Base-by-base conservation (phyloP, 2,888 invertebrate genomes). In the Andrena haemorrhoa region DNA sequence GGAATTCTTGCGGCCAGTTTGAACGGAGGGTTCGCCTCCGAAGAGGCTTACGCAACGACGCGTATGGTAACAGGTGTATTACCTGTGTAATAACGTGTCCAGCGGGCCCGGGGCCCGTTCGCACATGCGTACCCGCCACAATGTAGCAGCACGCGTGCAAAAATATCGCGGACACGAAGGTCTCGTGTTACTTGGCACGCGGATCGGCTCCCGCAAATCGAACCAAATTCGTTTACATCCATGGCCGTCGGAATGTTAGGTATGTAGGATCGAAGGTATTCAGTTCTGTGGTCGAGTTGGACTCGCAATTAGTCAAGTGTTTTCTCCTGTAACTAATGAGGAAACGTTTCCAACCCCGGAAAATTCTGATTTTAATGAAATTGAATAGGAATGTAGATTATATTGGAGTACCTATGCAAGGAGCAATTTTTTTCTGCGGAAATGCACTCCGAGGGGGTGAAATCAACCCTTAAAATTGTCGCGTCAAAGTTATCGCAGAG, bases 1-100 rank as follows among this genome's bases (percentile, higher is more conserved):
- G 90, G 91, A 92, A 91, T 92, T 91, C 90, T 90, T 90, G 88
- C 88, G 89, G 89, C 87, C 89, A 88, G 89, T 86, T 86, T 84
- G 85, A 79, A 81, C 82, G 79, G 76, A 71, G 85, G 79, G 86
- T 83, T 76, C 80, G 82, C 83, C 83, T 78, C 81, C 75, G 80
- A 86, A 81, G 74, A 71, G 80, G 83, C 79, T 89, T 89, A 89
- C 90, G 89, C 89, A 89, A 89, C 80, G 73, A 90, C 80, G 71
- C 75, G 79, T 89, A 89, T 82, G 89, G 89, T 90, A 89, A 90
- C 89, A 89, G 89, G 89, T 89, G 89, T 90, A 90, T 89, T 85
- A 84, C 84, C 83, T 82, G 88, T 84, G 86, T 89, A 90, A 87
- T 83, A 87, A 88, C 83, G 73, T 82, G 77, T 84, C 84, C 75